Evolutionary conservation across 2,113 vertebrate genomes (phyloP).

Genomic region (Shinisaurus crocodilurus): DNA sequence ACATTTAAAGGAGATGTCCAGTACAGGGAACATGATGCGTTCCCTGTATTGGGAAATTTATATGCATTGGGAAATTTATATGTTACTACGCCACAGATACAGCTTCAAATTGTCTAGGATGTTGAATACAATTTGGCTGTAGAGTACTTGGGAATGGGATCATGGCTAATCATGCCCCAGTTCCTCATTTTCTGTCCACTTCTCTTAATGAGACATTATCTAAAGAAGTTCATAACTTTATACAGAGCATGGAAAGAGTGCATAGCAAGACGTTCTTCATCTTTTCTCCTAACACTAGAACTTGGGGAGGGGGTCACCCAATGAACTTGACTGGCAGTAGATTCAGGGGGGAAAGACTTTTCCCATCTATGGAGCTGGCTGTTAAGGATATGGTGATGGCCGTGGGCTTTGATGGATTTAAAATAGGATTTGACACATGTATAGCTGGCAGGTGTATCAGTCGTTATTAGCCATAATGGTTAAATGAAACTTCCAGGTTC

Average conservation of each 20-base stretch:
- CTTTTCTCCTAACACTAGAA: neutral
- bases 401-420: neutral
- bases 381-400: no score
- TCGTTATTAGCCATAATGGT: no score
- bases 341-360: no score
- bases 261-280: neutral
- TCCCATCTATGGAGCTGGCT: no score
- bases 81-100: neutral
- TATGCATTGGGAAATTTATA: neutral
- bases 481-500: no score
- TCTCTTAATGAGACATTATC: neutral
- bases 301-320: neutral
- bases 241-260: neutral
- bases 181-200: neutral
- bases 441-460: neutral
- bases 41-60: no score
- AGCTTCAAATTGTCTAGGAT: neutral
- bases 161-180: neutral
- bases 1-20: neutral
- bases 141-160: neutral
- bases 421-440: neutral
- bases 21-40: neutral
- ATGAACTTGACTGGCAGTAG: neutral
- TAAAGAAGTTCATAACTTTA: neutral
- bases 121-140: neutral